Percentiles rank a stretch among this genome's conserved stretches.
These are phyloP conservation scores for Halcyon smyrnensis DNA, from an alignment of 2,797 vertebrate species.

Conservation along the genomic window DNA sequence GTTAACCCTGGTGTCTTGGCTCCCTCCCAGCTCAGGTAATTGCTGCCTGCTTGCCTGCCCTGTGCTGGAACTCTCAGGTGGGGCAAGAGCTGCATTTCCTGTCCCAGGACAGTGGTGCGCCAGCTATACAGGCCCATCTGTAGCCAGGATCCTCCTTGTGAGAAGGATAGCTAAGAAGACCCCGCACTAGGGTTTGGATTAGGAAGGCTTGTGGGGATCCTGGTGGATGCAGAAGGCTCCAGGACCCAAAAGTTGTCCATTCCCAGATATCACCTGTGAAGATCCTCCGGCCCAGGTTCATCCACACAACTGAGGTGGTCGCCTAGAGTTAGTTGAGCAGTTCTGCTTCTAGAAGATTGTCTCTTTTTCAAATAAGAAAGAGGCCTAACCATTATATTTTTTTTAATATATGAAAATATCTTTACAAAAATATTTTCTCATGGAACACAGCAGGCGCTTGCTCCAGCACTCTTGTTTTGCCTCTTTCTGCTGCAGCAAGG, in stretches of 20 bases:
- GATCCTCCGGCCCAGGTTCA: neutral
- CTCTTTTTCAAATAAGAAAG: neutral
- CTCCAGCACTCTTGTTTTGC: neutral
- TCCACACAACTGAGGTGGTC: neutral
- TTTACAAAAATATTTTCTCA: neutral
- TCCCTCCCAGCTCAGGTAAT: neutral
- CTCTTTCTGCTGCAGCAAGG: neutral
- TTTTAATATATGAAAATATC: neutral
- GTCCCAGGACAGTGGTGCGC: neutral
- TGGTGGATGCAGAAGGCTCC: neutral
- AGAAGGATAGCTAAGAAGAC: neutral
- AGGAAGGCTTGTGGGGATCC: neutral
- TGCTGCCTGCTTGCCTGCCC: neutral
- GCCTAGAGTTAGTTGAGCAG: neutral
- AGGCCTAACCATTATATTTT: neutral
- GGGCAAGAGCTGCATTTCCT: neutral
- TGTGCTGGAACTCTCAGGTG: neutral
- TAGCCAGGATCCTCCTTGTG: fast-evolving
- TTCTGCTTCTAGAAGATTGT: neutral
- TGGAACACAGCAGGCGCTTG: fast-evolving
- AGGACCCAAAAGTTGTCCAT: neutral
- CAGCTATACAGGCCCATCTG: fast-evolving
- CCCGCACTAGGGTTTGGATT: neutral
- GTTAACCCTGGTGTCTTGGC: neutral
- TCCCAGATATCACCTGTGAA: neutral